These are phyloP conservation scores for Caenorhabditis tropicalis DNA, from an alignment of 1,140 invertebrate genomes.

Conservation along the genomic window DNA sequence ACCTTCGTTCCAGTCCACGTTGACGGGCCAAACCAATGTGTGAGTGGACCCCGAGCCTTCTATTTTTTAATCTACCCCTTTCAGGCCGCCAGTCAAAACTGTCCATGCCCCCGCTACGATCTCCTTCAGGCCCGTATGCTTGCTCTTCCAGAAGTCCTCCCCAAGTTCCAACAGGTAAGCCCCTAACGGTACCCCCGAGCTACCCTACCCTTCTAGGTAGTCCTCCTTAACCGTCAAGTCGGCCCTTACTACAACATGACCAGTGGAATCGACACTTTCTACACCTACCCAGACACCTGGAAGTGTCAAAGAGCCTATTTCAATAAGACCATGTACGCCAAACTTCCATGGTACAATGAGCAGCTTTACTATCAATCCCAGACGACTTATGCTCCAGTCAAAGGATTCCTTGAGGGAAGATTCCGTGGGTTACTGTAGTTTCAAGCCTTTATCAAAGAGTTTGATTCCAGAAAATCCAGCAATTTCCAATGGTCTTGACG, in stretches of 20 bases:
- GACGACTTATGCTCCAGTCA: neutral
- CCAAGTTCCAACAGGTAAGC: neutral
- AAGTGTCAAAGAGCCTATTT: slow-evolving; percentile 33
- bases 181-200: too few relatives aligned
- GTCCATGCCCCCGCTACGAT: slow-evolving; percentile 15
- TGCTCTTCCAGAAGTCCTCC: slow-evolving; percentile 1
- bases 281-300: slow-evolving; percentile 6
- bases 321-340: slow-evolving; percentile 1
- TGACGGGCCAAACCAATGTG: neutral
- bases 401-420: slow-evolving; percentile 22
- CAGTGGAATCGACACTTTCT: neutral
- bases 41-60: neutral
- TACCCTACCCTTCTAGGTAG: neutral
- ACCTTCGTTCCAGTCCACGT: slow-evolving; percentile 10
- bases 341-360: slow-evolving; percentile 34
- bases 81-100: slow-evolving; percentile 9
- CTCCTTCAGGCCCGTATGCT: neutral
- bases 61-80: neutral
- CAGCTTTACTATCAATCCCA: neutral
- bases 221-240: neutral
- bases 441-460: too few relatives aligned
- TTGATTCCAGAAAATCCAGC: neutral
- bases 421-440: neutral
- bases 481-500: neutral
- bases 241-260: slow-evolving; percentile 9